Evolutionary conservation across 2,113 vertebrate genomes (phyloP).

Genomic region (Thomomys bottae): DNA sequence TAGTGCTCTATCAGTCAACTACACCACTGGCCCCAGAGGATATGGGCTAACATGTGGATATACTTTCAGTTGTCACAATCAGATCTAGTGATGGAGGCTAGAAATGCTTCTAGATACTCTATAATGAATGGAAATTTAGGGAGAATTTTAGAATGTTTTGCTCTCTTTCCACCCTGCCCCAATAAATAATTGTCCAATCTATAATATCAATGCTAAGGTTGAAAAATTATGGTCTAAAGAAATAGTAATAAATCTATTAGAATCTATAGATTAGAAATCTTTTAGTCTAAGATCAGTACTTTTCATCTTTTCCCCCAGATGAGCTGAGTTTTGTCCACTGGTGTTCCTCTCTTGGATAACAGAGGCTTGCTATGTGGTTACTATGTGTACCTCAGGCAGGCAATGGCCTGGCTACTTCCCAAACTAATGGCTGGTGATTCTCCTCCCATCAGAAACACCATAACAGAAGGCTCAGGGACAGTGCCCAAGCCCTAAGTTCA

Average conservation of each 20-base stretch:
- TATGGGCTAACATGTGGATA: background rate
- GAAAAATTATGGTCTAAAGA: constrained; percentile 26
- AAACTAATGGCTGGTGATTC: background rate
- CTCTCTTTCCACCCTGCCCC: no score
- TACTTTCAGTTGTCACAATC: background rate
- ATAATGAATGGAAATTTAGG: background rate
- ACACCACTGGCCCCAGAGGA: no score
- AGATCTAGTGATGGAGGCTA: background rate
- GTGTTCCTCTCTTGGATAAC: background rate
- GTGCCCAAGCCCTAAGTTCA: no score
- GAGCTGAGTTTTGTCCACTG: background rate
- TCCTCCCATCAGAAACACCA: background rate
- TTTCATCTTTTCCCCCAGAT: background rate
- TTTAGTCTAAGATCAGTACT: background rate
- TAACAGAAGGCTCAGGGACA: background rate
- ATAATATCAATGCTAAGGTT: background rate
- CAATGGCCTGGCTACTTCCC: background rate
- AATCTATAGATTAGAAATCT: background rate
- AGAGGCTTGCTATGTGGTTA: background rate
- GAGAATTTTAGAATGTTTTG: no score
- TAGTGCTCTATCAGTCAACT: background rate
- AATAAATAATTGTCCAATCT: background rate
- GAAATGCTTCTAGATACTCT: background rate
- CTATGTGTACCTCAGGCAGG: background rate
- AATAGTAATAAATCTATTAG: background rate